Evolutionary conservation across 1,140 invertebrate genomes (phyloP), one percentile per base, ranked within the genome.

Genomic region (Hydropsyche tenuis): DNA sequence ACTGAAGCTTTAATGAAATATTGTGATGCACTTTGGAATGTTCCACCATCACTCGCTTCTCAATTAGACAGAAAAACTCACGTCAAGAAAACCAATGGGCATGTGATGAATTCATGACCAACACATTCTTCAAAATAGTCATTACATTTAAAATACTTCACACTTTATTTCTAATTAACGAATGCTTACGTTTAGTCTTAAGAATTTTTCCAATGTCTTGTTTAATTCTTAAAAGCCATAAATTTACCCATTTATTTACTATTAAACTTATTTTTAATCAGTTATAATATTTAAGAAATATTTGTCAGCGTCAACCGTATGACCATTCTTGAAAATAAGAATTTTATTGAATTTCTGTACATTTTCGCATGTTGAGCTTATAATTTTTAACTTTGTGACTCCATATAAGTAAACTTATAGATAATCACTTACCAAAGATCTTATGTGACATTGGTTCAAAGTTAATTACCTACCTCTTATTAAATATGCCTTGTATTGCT

Each of bases 1-100:
- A 94, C 93, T 1, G 92, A 93, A 80, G 89, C 91, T 48, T 79
- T 96, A 64, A 90, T 96, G 79, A 88, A 89, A 46, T 91, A 89
- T 80, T 86, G 85, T 62, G 89, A 93, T 30, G 87, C 88, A 70
- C 84, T 96, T 11, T 96, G 94, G 90, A 86, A 89, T 66, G 92
- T 96, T 73, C 93, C 94, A 11, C 87, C 80, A n/a, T 81, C 83
- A 12, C 79, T 85, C 2, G 22, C 42, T 43, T 70, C 71, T n/a
- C 76, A 78, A 42, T 69, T 78, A 0, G 76, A 78, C 23, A 72
- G 76, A 69, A 78, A 78, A 75, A 42, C 70, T 25, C 63, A 77
- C 27, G 20, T 77, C 4, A 72, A 51, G 42, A 72, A 60, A 66
- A 25, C 60, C 62, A 70, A 74, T 22, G 70, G 70, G 27, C 70